Base-by-base conservation (phyloP, 2,888 invertebrate species). In the Miltochrista miniata region DNA sequence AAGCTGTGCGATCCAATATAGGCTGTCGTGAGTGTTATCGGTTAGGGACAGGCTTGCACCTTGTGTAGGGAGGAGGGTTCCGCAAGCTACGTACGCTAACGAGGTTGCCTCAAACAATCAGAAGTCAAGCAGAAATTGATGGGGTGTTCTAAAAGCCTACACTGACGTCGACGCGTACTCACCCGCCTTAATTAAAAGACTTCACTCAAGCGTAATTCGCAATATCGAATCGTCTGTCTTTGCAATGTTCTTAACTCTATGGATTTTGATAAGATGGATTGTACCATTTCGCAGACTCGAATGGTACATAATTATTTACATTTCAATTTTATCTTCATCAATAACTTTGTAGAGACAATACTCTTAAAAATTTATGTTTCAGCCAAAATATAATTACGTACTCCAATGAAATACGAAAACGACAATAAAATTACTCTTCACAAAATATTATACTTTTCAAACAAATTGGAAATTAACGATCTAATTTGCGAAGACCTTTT, bases 161-260 rank as follows among this genome's bases (percentile, higher is more conserved):
- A 68, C 67, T 66, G 72, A 67, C 65, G 70, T 64, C 58, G 70
- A 63, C 68, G 70, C 67, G 70, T 64, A 66, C 70, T 66, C 62
- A 67, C 64, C 73, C 72, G 65, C 71, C 75, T 88, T 89, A 90
- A 90, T 89, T 89, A 90, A 90, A 90, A 89, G 84, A 81, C 85
- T 87, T 85, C 86, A 87, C 74, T 88, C 85, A 84, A 77, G 74
- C 87, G 87, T 81, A 78, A 79, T 78, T 82, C 74, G 83, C 82
- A 83, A 85, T 87, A 89, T 87, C 74, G 83, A 72, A 74, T 76
- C 77, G 77, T 80, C 82, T 76, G 79, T 78, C 77, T 72, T 66
- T 62, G 65, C 72, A 72, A 79, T 74, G 73, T 70, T 71, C 69
- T 65, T 64, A 62, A 75, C 72, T 76, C 71, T 70, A 74, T 72